Conservation (phyloP, 2,888 invertebrate genomes). For the Stenoptilia bipunctidactyla region DNA sequence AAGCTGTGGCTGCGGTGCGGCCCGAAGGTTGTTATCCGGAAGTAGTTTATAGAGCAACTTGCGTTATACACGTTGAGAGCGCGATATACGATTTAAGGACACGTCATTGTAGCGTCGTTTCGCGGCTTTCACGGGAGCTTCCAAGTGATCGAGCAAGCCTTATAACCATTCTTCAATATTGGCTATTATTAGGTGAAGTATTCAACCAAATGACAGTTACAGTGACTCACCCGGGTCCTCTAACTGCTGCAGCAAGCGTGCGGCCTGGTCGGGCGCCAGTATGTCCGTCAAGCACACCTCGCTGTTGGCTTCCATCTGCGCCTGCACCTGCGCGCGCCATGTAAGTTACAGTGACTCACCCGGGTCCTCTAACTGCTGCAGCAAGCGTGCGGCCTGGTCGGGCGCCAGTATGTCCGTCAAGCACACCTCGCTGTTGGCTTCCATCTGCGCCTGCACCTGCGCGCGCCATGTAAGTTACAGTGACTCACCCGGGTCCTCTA, state of each 20-base stretch:
- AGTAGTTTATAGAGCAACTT: too few relatives aligned
- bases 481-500: conserved; percentile 72
- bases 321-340: conserved; percentile 50
- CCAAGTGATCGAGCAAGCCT: too few relatives aligned
- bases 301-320: conserved; percentile 84
- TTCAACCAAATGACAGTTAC: too few relatives aligned
- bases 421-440: conserved; percentile 83
- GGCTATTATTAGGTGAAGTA: too few relatives aligned
- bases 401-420: conserved; percentile 77
- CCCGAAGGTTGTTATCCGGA: too few relatives aligned
- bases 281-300: conserved; percentile 80
- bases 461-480: conserved; percentile 77
- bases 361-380: conserved; percentile 36
- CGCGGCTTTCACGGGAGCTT: too few relatives aligned
- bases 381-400: conserved; percentile 69
- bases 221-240: conserved; percentile 22
- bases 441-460: conserved; percentile 83
- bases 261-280: conserved; percentile 73
- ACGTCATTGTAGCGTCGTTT: too few relatives aligned
- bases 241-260: conserved; percentile 56
- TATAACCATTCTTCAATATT: too few relatives aligned
- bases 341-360: conserved; percentile 18
- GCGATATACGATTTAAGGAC: too few relatives aligned
- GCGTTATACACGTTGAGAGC: too few relatives aligned
- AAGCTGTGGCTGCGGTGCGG: too few relatives aligned